Evolutionary conservation across 2,888 invertebrate genomes (phyloP), one percentile per base, ranked within the genome.

Genomic region (Cephus runcator): DNA sequence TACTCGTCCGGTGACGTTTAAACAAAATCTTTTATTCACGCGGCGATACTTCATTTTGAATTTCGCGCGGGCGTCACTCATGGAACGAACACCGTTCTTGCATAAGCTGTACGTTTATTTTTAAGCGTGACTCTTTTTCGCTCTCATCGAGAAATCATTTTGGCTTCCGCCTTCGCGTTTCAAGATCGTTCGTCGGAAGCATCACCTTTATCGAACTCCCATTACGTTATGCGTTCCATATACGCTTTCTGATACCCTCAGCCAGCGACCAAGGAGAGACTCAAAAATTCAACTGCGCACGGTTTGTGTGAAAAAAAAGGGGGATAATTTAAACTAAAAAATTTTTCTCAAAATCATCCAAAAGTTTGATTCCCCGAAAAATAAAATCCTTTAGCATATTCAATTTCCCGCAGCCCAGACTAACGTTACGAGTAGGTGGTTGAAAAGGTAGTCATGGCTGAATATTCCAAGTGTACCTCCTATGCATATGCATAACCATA

Each of bases 71-170:
- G 56, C 23, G 56, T 23, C 56, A 23, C 23, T 23, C 23, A 23
- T 9, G 23, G 56, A 56, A 23, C 23, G 9, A 56, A 56, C 56
- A 9, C 23, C 9, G 9, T 56, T 56, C 23, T 9, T 1, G 56
- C 23, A 23, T 23, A 56, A 23, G 23, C 56, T 2, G 2, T 3
- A 2, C 6, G 80, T 82, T 83, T 86, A 86, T 85, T 85, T 85
- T 84, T 84, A 84, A 79, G 79, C 81, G 75, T 82, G 84, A 85
- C 81, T 81, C 75, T 79, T 76, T 77, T 82, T 76, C 75, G 81
- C 79, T 83, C 81, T 77, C 69, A 30, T 30, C 68, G 12, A 76
- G 34, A 56, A 23, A 56, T 56, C 56, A 9, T 23, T 56, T 9
- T 23, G 23, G 56, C 56, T 56, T 56, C 56, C 56, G 23, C 56